Conservation (phyloP, 2,113 vertebrate species). For the Phocoena phocoena region DNA sequence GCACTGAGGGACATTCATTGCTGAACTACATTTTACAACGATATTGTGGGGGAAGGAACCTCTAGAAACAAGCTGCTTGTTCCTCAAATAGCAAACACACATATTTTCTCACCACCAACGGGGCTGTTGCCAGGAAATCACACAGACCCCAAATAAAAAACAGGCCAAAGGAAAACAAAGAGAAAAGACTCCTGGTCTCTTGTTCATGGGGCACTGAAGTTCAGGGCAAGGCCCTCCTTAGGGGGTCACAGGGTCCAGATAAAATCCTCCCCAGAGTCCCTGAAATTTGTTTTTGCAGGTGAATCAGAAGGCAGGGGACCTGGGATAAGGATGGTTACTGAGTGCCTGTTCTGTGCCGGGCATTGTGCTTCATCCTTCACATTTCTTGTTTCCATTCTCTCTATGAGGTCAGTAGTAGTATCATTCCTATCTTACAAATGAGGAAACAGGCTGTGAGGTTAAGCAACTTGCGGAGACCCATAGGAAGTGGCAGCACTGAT, state of each 20-base stretch:
- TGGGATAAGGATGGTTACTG: not conserved
- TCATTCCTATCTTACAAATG: not conserved
- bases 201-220: conserved; percentile 17
- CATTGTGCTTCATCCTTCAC: not conserved
- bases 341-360: not conserved
- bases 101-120: conserved; percentile 56
- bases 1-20: rapidly evolving
- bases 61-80: conserved; percentile 21
- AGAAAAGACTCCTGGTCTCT: conserved; percentile 39
- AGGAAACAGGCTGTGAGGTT: not conserved
- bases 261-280: not conserved
- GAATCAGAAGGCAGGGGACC: conserved; percentile 1
- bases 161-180: conserved; percentile 67
- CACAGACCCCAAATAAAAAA: conserved; percentile 64
- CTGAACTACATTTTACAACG: not conserved
- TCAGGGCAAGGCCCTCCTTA: conserved; percentile 41
- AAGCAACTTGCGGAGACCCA: not conserved
- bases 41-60: not conserved
- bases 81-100: conserved; percentile 58
- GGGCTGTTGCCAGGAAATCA: conserved; percentile 59
- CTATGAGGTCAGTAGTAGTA: not conserved
- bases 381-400: not conserved
- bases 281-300: conserved; percentile 64
- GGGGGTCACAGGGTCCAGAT: conserved; percentile 4
- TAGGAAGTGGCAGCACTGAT: too few species aligned